Base-by-base conservation (phyloP, 1,140 invertebrate species). In the Himalopsyche phryganea region DNA sequence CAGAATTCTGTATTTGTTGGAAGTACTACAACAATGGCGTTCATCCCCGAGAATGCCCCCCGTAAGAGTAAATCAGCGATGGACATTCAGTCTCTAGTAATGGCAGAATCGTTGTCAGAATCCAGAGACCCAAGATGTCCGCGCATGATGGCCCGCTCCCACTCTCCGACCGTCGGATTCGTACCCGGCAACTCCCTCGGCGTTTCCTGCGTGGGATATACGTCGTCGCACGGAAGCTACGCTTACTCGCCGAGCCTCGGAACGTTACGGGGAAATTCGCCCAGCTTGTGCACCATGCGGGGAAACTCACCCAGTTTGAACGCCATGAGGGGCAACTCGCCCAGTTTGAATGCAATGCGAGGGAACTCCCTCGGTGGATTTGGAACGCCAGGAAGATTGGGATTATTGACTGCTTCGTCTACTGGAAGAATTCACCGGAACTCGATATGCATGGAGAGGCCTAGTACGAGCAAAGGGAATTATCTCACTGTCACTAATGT, bases 1-100 rank as follows among this genome's bases (percentile, higher is more conserved):
- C 85, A 91, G 71, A 92, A 92, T 72, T 92, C 90, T 1, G 90
- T 92, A 4, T 92, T 93, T 71, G 89, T 91, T 1, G 87, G 87
- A 6, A 80, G 85, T 59, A 81, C 87, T 56, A 73, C 77, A 58
- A 76, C 81, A 59, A 80, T 83, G 79, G 72, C 75, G 41, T 66
- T 78, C 14, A 70, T 85, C 57, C 80, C 85, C 11, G 77, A 81
- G 65, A 79, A 78, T 56, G 78, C 81, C 5, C 86, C 87, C 0
- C 72, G 90, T 2, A 84, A 89, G 58, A 84, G 85, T 1, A 89
- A 90, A 61, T 90, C 88, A n/a, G 90, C 89, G 0, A 84, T 91
- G 57, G 89, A 93, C 69, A 81, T 92, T 6, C 88, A 90, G 66
- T 87, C 87, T 3, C 73, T 91, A 35, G 80, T 88, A 1, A 68